Conservation (phyloP, 2,113 vertebrate species). For the Cnemophilus loriae region DNA sequence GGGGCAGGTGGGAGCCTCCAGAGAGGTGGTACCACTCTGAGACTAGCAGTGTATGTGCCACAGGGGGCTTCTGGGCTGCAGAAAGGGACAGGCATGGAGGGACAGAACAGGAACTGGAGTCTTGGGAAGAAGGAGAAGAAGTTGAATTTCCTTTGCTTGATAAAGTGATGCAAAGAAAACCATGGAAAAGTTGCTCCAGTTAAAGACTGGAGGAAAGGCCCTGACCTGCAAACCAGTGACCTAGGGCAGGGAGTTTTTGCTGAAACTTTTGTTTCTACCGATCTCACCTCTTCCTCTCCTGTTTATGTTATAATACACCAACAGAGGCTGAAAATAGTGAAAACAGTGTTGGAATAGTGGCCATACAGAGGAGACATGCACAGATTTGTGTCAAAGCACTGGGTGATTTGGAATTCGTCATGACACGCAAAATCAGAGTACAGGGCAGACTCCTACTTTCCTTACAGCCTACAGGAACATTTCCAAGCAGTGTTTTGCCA, state of each 20-base stretch:
- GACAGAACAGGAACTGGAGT: background rate
- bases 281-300: background rate
- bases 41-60: background rate
- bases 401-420: rapidly evolving
- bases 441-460: background rate
- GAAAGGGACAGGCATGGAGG: background rate
- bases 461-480: background rate
- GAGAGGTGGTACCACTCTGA: background rate
- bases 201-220: background rate
- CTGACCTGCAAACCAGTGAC: background rate
- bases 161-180: background rate
- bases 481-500: background rate
- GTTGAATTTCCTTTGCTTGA: background rate
- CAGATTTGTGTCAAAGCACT: background rate
- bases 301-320: background rate
- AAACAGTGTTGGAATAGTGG: background rate
- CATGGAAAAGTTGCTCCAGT: background rate
- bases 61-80: background rate
- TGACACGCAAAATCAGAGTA: no score
- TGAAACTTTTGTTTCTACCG: background rate
- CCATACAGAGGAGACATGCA: background rate
- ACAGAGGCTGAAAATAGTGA: background rate
- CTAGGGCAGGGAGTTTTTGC: background rate
- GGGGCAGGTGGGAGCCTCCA: background rate
- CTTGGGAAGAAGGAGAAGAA: background rate